A percentile compares a stretch with the other conserved stretches of the same genome.
These are phyloP conservation scores for Pasiphila rectangulata DNA, from an alignment of 2,888 invertebrate species.

Conservation along the genomic window DNA sequence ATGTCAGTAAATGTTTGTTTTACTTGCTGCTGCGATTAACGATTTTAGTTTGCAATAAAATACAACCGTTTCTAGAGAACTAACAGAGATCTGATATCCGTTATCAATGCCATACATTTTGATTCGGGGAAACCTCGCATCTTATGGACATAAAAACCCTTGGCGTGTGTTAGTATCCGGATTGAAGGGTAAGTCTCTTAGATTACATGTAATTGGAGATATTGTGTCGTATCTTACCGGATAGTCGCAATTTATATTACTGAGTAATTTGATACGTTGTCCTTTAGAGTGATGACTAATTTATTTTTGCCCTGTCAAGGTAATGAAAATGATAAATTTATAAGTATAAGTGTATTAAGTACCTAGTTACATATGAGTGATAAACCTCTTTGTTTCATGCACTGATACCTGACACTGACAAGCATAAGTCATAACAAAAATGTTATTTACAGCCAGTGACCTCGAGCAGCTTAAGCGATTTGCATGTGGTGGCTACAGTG, in stretches of 20 bases:
- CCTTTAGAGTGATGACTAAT: too few species aligned
- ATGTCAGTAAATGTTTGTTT: too few species aligned
- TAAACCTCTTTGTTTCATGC: too few species aligned
- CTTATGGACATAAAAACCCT: constrained; percentile 92
- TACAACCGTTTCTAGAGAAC: constrained; percentile 17
- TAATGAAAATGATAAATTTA: too few species aligned
- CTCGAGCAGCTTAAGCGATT: constrained; percentile 91
- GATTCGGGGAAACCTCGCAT: constrained; percentile 92
- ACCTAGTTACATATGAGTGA: too few species aligned
- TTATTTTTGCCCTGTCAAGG: too few species aligned
- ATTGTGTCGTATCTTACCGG: constrained; percentile 5
- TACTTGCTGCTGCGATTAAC: neutral
- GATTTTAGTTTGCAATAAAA: neutral
- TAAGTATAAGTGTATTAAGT: too few species aligned
- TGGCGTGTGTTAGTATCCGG: constrained; percentile 94
- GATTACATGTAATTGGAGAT: constrained; percentile 2
- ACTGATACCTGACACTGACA: neutral
- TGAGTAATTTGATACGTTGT: too few species aligned
- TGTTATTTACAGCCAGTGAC: constrained; percentile 82
- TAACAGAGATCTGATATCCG: constrained; percentile 48
- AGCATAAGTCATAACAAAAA: constrained; percentile 3
- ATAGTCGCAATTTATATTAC: too few species aligned
- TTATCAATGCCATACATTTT: constrained; percentile 93
- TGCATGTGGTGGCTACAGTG: constrained; percentile 91
- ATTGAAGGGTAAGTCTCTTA: constrained; percentile 84